Evolutionary conservation across 1,140 invertebrate genomes (phyloP).

Genomic region (Mercenaria mercenaria): DNA sequence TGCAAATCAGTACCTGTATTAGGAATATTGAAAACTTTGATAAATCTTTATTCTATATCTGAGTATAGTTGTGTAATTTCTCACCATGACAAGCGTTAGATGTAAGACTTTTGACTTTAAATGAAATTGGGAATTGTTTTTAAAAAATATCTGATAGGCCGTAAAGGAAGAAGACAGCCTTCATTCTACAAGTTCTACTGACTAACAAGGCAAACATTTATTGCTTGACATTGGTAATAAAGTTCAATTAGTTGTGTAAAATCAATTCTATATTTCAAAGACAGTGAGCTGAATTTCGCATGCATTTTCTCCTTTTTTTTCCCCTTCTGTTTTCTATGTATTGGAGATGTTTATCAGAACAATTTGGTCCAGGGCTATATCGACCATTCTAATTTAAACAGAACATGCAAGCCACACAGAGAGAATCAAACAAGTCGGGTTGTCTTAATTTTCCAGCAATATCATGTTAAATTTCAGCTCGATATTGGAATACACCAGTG

Average conservation of each 20-base stretch:
- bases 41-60: no score
- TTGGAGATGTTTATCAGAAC: constrained; percentile 9
- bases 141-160: no score
- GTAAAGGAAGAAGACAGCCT: no score
- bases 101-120: no score
- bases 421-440: constrained; percentile 4
- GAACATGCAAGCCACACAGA: not conserved
- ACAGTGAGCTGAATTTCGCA: not conserved
- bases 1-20: not conserved
- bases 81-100: no score
- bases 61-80: no score
- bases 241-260: constrained; percentile 18
- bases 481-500: no score
- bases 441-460: not conserved
- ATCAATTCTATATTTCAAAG: constrained; percentile 25
- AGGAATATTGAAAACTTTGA: not conserved
- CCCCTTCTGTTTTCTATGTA: not conserved
- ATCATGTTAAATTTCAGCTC: no score
- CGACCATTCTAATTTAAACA: constrained; percentile 20
- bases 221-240: constrained; percentile 23
- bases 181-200: not conserved
- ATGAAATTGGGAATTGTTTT: no score
- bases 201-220: constrained; percentile 33
- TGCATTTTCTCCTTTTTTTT: not conserved
- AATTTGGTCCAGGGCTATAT: constrained; percentile 17